Base-by-base conservation (phyloP, 2,797 vertebrate genomes). In the Enteromius radiatus region DNA sequence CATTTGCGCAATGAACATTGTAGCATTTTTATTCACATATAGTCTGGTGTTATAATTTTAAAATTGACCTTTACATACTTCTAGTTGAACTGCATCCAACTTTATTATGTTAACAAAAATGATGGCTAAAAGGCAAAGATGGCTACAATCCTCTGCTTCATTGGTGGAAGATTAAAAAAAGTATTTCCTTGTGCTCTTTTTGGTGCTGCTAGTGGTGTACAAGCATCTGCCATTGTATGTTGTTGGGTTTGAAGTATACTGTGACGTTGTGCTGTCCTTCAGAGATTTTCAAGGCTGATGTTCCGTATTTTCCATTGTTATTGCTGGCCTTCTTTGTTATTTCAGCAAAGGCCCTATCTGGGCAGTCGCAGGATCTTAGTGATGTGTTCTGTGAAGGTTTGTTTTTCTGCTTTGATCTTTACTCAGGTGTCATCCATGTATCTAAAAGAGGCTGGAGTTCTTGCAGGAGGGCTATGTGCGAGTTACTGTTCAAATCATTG, bases 381-480 rank as follows among this genome's bases (percentile, higher is more conserved):
- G 26, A 65, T 38, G 31, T 78, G 76, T 52, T 67, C 19, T 52
- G 19, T 38, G 45, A 78, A 52, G 43, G 31, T 49, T 67, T 54
- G 14, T 78, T 45, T 77, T 78, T 76, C 28, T 78, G 19, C 76
- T 65, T 49, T 65, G 59, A 78, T 33, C 41, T 65, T 45, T 65
- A 36, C 61, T 59, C 28, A 78, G 41, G 28, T 49, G 59, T 78
- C 43, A 47, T 49, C 26, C 61, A 47, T 7, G 47, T 64, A 64
- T 45, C 59, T 64, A 4, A 77, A 64, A 31, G 41, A 49, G 61
- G 59, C 54, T 61, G 23, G 23, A 56, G 41, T 78, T 78, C 11
- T 78, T 21, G 45, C 26, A 78, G 17, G 41, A 23, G 47, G 10
- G 17, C 59, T 63, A 33, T 28, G 28, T 47, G 59, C 19, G 41